phyloP scores from a whole-genome alignment of 2,113 vertebrate genomes.

The Heptranchias perlo region DNA sequence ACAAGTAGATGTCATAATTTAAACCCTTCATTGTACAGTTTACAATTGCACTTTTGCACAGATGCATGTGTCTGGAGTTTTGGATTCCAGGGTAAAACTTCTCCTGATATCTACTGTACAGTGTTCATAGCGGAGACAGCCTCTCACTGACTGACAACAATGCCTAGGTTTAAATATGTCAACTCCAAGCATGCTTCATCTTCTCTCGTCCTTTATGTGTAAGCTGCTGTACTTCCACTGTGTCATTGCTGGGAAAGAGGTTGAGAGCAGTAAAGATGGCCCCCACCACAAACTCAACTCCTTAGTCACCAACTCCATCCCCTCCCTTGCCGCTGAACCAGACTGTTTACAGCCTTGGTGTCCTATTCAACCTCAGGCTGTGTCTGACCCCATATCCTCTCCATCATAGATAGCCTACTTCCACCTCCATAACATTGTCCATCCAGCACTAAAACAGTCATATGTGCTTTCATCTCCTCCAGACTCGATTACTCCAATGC shows the following conservation, averaged over 20 bases:
- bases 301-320: neutral
- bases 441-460: neutral
- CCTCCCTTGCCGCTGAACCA: too few species aligned
- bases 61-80: neutral
- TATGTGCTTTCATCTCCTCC: neutral
- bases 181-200: neutral
- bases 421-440: neutral
- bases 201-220: neutral
- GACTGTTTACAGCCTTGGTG: neutral
- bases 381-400: neutral
- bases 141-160: neutral
- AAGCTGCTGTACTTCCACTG: neutral
- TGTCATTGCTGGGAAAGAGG: neutral
- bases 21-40: neutral
- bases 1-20: neutral
- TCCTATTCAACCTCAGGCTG: neutral
- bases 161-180: neutral
- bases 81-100: neutral
- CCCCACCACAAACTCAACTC: neutral
- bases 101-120: neutral
- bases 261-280: neutral
- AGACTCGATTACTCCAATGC: neutral
- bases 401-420: neutral
- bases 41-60: neutral
- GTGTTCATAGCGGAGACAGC: neutral